Base-by-base conservation (phyloP, 2,888 invertebrate species). In the Amphipoea oculea region DNA sequence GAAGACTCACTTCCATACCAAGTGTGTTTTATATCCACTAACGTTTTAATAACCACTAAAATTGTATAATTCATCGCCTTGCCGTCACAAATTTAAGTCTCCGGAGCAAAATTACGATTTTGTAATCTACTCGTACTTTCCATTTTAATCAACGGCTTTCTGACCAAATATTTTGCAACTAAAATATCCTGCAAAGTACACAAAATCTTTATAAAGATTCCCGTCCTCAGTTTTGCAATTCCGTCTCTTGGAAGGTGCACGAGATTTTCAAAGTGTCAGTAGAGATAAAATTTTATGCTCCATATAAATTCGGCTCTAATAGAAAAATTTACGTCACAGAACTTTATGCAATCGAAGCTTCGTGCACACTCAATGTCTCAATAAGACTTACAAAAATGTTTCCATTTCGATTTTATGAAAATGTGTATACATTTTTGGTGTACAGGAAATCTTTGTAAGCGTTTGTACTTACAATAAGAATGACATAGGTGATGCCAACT, bases 261-360 rank as follows among this genome's bases (percentile, higher is more conserved):
- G 71, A 77, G 80, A 76, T 76, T 86, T 78, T 80, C 67, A 76
- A 86, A 84, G 81, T 75, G 67, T 65, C 76, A 62, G 83, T 75
- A 69, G 65, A 67, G 45, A 87, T 88, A 89, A 87, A 83, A 87
- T 83, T 81, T 87, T 85, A 87, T 79, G 76, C 63, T 74, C 62
- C 75, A 68, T 81, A 82, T 84, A 87, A 79, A 85, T 85, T 87
- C 40, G 42, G 60, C 4, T 73, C 51, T 87, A 86, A 82, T 88
- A 84, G 81, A 88, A 84, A 79, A 86, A 78, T 86, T 78, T 78
- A 81, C 78, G 81, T 81, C 73, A 71, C 51, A 81, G 65, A 72
- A 84, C 42, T 86, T 79, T 78, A 73, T 82, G 79, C 75, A 79
- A 82, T 85, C 60, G 76, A 76, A 70, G 65, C 57, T 75, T 23